Percentiles rank a stretch among this genome's conserved stretches.
Conservation (phyloP, 2,797 vertebrate species). For the Heliangelus exortis region DNA sequence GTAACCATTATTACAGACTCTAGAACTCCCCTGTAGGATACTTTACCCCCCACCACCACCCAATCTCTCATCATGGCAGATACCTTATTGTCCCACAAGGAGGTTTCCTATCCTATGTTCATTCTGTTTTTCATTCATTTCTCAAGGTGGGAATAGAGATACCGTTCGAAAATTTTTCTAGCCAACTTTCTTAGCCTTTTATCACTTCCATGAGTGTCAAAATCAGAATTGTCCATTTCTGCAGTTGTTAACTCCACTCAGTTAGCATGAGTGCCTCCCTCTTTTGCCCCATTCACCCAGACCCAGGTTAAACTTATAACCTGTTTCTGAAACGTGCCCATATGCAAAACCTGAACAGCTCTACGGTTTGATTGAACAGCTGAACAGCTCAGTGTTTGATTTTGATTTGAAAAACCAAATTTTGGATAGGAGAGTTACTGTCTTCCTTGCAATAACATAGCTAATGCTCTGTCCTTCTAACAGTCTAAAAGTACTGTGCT, state of each 20-base stretch:
- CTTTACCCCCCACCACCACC: no score
- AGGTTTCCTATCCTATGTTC: background rate
- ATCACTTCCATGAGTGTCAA: rapidly evolving
- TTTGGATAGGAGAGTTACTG: background rate
- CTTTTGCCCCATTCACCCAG: background rate
- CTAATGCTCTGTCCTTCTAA: background rate
- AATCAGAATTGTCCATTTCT: background rate
- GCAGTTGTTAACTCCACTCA: background rate
- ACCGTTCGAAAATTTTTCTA: background rate
- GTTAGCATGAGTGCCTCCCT: rapidly evolving
- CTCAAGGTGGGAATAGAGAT: background rate
- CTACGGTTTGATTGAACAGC: background rate
- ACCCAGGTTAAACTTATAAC: background rate
- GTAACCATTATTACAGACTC: background rate
- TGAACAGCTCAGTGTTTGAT: background rate
- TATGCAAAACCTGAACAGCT: background rate
- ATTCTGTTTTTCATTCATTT: background rate
- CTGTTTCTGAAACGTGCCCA: background rate
- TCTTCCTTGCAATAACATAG: background rate
- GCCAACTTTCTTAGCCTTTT: background rate
- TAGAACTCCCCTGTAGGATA: background rate
- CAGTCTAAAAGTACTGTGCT: background rate
- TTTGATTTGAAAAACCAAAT: background rate
- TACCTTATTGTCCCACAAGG: background rate
- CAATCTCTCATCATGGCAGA: background rate